Conservation (phyloP, 2,888 invertebrate genomes). For the Phaonia tiefii region DNA sequence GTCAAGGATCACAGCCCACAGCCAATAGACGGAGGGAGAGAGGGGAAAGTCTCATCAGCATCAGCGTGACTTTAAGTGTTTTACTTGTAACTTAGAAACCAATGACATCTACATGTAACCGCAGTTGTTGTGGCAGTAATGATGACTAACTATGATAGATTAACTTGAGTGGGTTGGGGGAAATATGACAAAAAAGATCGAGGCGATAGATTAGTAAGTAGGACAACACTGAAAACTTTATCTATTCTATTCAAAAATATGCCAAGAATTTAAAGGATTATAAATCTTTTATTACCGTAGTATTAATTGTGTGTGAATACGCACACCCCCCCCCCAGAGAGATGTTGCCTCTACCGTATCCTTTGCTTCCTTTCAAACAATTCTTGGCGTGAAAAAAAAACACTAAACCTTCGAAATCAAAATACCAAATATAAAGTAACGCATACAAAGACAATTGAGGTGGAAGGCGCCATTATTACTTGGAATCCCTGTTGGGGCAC, state of each 20-base stretch:
- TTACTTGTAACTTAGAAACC: no score
- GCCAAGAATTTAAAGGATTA: constrained; percentile 9
- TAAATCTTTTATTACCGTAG: constrained; percentile 6
- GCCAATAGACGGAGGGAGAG: no score
- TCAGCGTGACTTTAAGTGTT: neutral
- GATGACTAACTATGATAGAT: neutral
- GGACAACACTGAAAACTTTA: neutral
- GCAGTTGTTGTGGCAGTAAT: neutral
- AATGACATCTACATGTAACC: no score
- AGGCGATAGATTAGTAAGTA: no score
- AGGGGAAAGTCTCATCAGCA: neutral
- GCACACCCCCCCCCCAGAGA: no score
- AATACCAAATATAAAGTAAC: neutral
- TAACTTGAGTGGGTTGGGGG: no score
- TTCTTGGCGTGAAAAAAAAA: no score
- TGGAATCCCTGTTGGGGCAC: neutral
- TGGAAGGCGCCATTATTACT: neutral
- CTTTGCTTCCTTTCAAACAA: no score
- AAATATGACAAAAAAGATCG: no score
- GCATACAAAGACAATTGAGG: neutral
- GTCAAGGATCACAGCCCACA: neutral
- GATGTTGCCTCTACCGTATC: no score
- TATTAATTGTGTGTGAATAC: neutral
- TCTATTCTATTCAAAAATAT: constrained; percentile 17
- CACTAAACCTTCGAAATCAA: neutral